Conservation (phyloP, 1,140 invertebrate species). For the Drosophila novamexicana region DNA sequence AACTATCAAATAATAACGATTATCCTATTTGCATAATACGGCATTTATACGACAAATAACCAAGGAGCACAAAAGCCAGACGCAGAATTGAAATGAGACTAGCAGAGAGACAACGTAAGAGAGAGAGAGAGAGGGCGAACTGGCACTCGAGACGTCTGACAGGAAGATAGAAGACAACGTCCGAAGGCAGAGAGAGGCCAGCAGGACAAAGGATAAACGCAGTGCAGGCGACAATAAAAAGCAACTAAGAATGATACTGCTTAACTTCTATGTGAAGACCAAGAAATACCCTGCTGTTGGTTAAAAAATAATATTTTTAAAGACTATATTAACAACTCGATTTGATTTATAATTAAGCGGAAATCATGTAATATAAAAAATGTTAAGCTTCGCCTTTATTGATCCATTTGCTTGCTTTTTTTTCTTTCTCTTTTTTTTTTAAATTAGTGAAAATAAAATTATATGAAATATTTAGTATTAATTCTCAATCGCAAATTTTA, state of each 20-base stretch:
- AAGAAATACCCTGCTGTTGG: neutral
- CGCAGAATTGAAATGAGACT: constrained; percentile 22
- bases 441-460: no score
- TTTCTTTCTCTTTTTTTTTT: no score
- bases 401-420: no score
- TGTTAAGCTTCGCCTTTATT: no score
- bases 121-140: constrained; percentile 14
- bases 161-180: constrained; percentile 52
- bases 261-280: neutral
- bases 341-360: no score
- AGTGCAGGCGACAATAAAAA: constrained; percentile 41
- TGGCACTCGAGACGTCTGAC: constrained; percentile 74
- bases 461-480: no score
- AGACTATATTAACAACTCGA: no score
- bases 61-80: constrained; percentile 53
- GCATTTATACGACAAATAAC: constrained; percentile 82
- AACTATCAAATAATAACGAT: constrained; percentile 84
- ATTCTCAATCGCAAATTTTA: no score
- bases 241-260: constrained; percentile 4
- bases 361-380: no score
- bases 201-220: constrained; percentile 35
- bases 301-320: neutral
- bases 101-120: constrained; percentile 4
- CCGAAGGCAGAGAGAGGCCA: constrained; percentile 22
- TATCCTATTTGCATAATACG: constrained; percentile 84